Percentiles rank a stretch among this genome's conserved stretches.
Evolutionary conservation across 53 echinoderm and acorn worm genomes (phyloP).

Genomic region (Crossaster papposus): DNA sequence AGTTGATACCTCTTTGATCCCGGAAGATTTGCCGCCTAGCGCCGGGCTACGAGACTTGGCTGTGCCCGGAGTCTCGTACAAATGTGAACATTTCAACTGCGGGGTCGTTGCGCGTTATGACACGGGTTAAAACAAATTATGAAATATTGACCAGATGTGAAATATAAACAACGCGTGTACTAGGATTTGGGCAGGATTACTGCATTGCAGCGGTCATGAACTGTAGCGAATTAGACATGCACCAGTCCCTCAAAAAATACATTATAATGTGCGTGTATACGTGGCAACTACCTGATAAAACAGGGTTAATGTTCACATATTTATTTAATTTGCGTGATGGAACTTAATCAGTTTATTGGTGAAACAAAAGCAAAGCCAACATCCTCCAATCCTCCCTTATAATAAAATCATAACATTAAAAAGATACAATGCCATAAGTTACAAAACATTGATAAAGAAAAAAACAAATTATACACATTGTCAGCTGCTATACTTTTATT

Average conservation of each 20-base stretch:
- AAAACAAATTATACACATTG: too few relatives aligned
- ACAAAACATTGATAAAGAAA: too few relatives aligned
- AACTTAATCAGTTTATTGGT: too few relatives aligned
- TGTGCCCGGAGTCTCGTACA: conserved; percentile 37
- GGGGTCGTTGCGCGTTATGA: conserved; percentile 31
- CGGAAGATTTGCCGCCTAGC: conserved; percentile 24
- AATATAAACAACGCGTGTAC: conserved; percentile 36
- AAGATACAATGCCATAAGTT: too few relatives aligned
- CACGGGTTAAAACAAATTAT: background rate
- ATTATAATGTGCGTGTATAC: too few relatives aligned
- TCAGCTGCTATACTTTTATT: too few relatives aligned
- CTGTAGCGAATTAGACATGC: conserved; percentile 11
- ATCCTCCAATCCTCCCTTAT: too few relatives aligned
- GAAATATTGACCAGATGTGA: conserved; percentile 58
- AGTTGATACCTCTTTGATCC: conserved; percentile 54
- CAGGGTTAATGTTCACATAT: too few relatives aligned
- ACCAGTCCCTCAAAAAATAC: background rate
- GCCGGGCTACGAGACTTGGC: conserved; percentile 14
- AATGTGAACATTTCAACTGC: background rate
- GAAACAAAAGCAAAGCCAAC: too few relatives aligned
- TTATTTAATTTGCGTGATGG: too few relatives aligned
- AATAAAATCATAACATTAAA: too few relatives aligned
- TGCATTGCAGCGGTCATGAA: conserved; percentile 46
- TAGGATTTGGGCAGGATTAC: conserved; percentile 15
- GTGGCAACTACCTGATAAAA: too few relatives aligned